These are phyloP conservation scores for Oxycera nigricornis DNA, from an alignment of 2,888 invertebrate species.

Conservation along the genomic window DNA sequence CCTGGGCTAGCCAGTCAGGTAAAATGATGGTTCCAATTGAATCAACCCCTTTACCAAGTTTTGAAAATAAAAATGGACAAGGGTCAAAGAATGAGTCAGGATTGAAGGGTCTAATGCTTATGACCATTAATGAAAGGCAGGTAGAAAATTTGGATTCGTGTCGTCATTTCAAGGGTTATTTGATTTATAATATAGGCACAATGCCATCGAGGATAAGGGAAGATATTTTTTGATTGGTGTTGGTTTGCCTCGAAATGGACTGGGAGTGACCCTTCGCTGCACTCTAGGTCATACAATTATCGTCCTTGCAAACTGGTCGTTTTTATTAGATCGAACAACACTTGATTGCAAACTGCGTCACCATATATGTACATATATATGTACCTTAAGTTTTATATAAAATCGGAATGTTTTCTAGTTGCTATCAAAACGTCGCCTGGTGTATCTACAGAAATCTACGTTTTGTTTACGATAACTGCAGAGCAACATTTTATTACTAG, in stretches of 20 bases:
- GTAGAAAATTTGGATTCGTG: constrained; percentile 35
- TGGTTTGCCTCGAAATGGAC: constrained; percentile 36
- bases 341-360: too few species aligned
- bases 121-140: neutral
- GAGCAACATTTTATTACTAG: too few species aligned
- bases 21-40: constrained; percentile 40
- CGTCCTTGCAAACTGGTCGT: constrained; percentile 16
- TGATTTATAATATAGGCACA: constrained; percentile 41
- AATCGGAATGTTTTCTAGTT: too few species aligned
- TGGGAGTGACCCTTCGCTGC: constrained; percentile 44
- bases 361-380: too few species aligned
- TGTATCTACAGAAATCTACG: too few species aligned
- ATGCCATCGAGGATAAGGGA: neutral
- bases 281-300: constrained; percentile 41
- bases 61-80: constrained; percentile 49
- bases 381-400: too few species aligned
- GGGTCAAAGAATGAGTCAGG: constrained; percentile 48
- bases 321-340: too few species aligned
- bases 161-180: constrained; percentile 44
- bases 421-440: too few species aligned
- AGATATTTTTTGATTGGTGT: constrained; percentile 19
- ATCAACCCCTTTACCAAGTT: constrained; percentile 46
- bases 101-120: constrained; percentile 2
- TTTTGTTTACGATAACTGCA: too few species aligned
- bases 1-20: neutral